A percentile compares a stretch with the other conserved stretches of the same genome.
phyloP scores from a whole-genome alignment of 2,797 vertebrate species.

The Lutjanus argentimaculatus region DNA sequence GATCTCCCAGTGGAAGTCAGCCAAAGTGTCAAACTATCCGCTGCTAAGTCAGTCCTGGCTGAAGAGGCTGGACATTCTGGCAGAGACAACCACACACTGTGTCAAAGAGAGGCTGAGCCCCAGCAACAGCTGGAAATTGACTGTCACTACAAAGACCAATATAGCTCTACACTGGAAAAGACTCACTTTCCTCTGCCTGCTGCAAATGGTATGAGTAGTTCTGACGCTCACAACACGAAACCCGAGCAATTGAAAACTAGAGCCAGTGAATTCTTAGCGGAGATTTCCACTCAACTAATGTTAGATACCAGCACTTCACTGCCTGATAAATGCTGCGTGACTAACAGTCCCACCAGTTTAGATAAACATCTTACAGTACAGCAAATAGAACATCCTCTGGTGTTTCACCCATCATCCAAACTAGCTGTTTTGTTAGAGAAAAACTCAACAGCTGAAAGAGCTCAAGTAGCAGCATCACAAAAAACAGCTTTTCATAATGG shows the following conservation, averaged over 20 bases:
- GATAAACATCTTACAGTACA: constrained; percentile 15
- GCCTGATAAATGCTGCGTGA: background rate
- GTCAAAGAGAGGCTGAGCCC: constrained; percentile 62
- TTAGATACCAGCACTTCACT: constrained; percentile 5
- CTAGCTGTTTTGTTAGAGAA: constrained; percentile 23
- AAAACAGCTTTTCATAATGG: constrained; percentile 4
- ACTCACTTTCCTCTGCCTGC: constrained; percentile 16
- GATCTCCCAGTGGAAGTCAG: constrained; percentile 42
- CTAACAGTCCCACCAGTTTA: constrained; percentile 15
- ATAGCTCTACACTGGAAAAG: constrained; percentile 40
- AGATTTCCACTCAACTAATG: constrained; percentile 21
- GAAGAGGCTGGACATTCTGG: constrained; percentile 58
- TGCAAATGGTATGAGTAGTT: constrained; percentile 14
- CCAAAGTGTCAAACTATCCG: constrained; percentile 66
- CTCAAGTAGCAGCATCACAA: constrained; percentile 9
- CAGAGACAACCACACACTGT: constrained; percentile 32
- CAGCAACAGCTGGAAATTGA: constrained; percentile 70
- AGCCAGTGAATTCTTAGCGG: background rate
- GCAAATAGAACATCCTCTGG: background rate
- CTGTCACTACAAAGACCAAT: constrained; percentile 37
- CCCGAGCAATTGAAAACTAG: constrained; percentile 10
- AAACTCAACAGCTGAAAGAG: constrained; percentile 15
- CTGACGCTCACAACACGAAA: constrained; percentile 30
- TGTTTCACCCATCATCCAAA: constrained; percentile 6
- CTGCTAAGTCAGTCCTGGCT: constrained; percentile 64